Conservation (phyloP, 1,140 invertebrate genomes). For the Eupristina koningsbergeri region DNA sequence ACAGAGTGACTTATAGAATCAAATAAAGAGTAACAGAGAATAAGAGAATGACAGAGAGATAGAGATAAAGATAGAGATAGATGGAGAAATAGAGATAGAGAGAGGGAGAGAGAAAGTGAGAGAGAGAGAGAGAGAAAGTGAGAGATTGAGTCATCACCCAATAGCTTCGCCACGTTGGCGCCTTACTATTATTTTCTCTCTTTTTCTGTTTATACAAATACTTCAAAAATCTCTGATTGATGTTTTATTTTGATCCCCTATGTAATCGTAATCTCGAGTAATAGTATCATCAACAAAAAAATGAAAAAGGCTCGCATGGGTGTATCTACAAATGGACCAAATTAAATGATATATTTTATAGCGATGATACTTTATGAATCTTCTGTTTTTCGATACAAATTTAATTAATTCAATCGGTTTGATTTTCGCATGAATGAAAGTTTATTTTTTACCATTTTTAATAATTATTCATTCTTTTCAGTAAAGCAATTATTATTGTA, state of each 20-base stretch:
- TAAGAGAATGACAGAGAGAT: neutral
- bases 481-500: too few species aligned
- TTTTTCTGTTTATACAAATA: neutral
- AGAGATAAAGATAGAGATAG: neutral
- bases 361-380: neutral
- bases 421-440: too few species aligned
- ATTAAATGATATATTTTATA: neutral
- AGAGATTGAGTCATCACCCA: slow-evolving; percentile 38
- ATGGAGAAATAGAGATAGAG: too few species aligned
- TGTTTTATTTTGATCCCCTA: neutral
- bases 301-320: neutral
- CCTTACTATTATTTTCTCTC: neutral
- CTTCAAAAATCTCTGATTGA: neutral
- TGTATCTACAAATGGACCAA: neutral
- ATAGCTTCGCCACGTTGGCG: slow-evolving; percentile 12
- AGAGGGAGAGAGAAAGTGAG: neutral
- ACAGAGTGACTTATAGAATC: neutral
- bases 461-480: too few species aligned
- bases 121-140: neutral
- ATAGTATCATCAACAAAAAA: slow-evolving; percentile 45
- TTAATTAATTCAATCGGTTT: too few species aligned
- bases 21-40: neutral
- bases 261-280: slow-evolving; percentile 14
- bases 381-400: too few species aligned
- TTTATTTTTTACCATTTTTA: too few species aligned